These are phyloP conservation scores for Psittacara wagleri DNA, from an alignment of 2,113 vertebrate species.

Conservation along the genomic window DNA sequence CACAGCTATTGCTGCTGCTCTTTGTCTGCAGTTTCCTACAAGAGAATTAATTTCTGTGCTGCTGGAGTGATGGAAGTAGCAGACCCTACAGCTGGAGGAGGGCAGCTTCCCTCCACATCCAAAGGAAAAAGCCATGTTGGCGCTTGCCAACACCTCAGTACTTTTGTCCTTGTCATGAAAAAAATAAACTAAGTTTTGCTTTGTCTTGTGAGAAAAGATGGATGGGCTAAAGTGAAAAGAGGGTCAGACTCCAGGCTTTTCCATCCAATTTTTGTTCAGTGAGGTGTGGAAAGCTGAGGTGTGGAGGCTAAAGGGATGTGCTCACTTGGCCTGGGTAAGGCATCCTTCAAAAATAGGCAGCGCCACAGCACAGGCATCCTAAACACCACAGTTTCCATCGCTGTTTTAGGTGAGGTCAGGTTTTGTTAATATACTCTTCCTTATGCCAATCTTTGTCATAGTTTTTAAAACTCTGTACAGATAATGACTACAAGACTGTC, in stretches of 20 bases:
- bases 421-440: neutral
- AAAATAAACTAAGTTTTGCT: neutral
- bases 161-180: no score
- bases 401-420: neutral
- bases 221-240: neutral
- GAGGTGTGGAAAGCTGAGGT: neutral
- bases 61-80: neutral
- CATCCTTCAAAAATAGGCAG: neutral
- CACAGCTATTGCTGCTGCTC: neutral
- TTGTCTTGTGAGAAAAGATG: neutral
- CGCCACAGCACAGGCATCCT: neutral
- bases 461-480: neutral
- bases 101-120: neutral
- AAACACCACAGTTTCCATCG: neutral
- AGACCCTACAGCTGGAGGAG: neutral
- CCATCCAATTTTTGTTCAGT: neutral
- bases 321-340: neutral
- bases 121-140: fast-evolving
- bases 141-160: neutral
- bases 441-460: neutral
- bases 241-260: neutral
- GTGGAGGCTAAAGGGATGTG: neutral
- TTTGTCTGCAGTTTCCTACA: fast-evolving
- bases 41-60: neutral
- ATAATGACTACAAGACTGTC: no score